Evolutionary conservation across 2,888 invertebrate genomes (phyloP), one percentile per base, ranked within the genome.

Genomic region (Epistrophella euchroma): DNA sequence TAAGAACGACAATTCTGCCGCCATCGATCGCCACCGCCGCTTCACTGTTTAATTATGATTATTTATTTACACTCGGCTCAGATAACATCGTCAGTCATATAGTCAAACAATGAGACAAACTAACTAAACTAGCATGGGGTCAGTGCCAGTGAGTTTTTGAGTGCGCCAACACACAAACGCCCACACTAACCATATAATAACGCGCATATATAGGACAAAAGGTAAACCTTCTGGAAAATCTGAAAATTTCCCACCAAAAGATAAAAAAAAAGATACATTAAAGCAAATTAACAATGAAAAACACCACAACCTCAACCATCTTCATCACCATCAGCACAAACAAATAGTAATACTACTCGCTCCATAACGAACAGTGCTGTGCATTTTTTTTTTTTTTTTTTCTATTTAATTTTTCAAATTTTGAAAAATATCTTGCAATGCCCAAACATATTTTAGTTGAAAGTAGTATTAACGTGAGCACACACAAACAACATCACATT

Each of bases 1-100:
- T 13, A 58, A 19, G 5, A 22, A 47, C 60, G 47, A 58, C 22
- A 11, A 72, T 19, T 45, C 28, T 64, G 58, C 47, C 47, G 71
- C 56, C 40, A 15, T 4, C 9, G 11, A 15, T 4, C 9, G 11
- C 11, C 28, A n/a, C 15, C 11, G 28, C 15, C n/a, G 35, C 28
- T 52, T 47, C 66, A 50, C 66, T 85, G 77, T 86, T 86, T 78
- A 77, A 78, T 86, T 81, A 86, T 78, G 74, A 86, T 82, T 82
- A 78, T 86, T 82, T 75, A 81, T 86, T 86, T 81, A 77, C 72
- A 72, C 70, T 37, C 64, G 50, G 35, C 56, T 72, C 72, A 60
- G 43, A 58, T 66, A 64, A 58, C 71, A 68, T 47, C 56, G 17
- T 9, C 66, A 32, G 25, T 15, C 19, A 32, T 50, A 35, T 50